Base-by-base conservation (phyloP, 2,888 invertebrate genomes). In the Drosophila pullipes region DNA sequence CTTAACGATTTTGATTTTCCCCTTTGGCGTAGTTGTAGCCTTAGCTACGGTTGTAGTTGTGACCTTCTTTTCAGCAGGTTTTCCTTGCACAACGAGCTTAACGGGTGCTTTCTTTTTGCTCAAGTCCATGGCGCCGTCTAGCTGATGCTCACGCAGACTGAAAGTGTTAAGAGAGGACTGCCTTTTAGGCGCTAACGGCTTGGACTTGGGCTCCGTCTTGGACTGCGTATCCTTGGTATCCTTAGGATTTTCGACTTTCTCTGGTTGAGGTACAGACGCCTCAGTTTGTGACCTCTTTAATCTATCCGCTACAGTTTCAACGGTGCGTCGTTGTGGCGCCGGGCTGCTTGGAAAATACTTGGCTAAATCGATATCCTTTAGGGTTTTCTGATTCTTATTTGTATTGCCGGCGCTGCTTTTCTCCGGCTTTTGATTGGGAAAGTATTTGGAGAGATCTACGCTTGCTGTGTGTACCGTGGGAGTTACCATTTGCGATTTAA, bases 301-400 rank as follows among this genome's bases (percentile, higher is more conserved):
- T 30, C 89, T 81, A 61, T 93, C 91, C 2, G 92, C 89, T 28
- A 92, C 91, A 3, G 92, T 92, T 33, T 88, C 88, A 1, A 93
- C 91, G 0, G 85, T 77, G 31, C 92, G 91, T 71, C 91, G 88
- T 61, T 93, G 91, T 0, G 91, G 89, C n/a, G 82, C 90, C 0
- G 93, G 93, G 74, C 92, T 93, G 39, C 86, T 89, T 6, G 93
- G 92, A 79, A 94, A 94, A 66, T 93, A 93, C 73, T 93, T 93
- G 16, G 92, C 88, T n/a, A 94, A 78, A 82, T 93, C 92, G 3
- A 93, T 92, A 69, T 93, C 93, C 61, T 93, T 93, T 0, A 94
- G 72, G 4, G 91, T 92, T 79, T 93, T 94, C 66, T 93, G 93
- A 69, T 91, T 93, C 81, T 93, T 93, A 74, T 93, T 94, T 3